A percentile compares a stretch with the other conserved stretches of the same genome.
Evolutionary conservation across 2,888 invertebrate genomes (phyloP).

Genomic region (Andrena dorsata): DNA sequence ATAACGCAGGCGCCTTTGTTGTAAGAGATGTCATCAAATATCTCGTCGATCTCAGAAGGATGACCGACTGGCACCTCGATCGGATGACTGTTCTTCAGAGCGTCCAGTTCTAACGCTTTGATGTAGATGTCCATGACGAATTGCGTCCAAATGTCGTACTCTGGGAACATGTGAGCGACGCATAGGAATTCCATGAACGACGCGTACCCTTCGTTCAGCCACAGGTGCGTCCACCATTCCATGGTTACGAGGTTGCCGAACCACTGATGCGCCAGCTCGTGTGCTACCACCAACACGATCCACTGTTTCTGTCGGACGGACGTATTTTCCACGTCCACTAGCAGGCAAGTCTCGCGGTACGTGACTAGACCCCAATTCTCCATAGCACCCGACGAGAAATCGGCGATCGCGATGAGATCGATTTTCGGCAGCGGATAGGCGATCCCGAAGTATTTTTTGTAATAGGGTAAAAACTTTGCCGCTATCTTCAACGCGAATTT

Average conservation of each 20-base stretch:
- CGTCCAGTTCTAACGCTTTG: conserved; percentile 94
- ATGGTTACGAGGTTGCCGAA: conserved; percentile 99
- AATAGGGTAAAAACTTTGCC: conserved; percentile 96
- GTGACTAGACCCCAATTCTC: conserved; percentile 96
- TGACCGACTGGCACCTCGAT: conserved; percentile 98
- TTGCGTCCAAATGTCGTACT: conserved; percentile 98
- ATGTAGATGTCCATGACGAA: conserved; percentile 96
- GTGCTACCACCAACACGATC: conserved; percentile 95
- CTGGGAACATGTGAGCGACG: conserved; percentile 96
- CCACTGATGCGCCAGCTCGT: conserved; percentile 99
- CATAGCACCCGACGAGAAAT: conserved; percentile 98
- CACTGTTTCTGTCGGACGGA: conserved; percentile 93
- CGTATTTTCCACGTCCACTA: conserved; percentile 96
- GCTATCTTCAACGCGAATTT: conserved; percentile 96
- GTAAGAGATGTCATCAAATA: conserved; percentile 99
- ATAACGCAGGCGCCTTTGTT: conserved; percentile 98
- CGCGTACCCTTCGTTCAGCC: conserved; percentile 98
- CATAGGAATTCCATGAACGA: conserved; percentile 98
- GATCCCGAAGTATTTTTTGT: conserved; percentile 97
- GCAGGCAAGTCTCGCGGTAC: conserved; percentile 93
- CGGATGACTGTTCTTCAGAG: conserved; percentile 96
- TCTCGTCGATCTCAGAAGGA: conserved; percentile 98
- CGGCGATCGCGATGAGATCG: conserved; percentile 98
- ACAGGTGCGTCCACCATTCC: conserved; percentile 99
- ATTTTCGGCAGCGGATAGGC: conserved; percentile 98